A percentile compares a stretch with the other conserved stretches of the same genome.
Conservation (phyloP, 2,113 vertebrate species). For the Oncorhynchus masou region DNA sequence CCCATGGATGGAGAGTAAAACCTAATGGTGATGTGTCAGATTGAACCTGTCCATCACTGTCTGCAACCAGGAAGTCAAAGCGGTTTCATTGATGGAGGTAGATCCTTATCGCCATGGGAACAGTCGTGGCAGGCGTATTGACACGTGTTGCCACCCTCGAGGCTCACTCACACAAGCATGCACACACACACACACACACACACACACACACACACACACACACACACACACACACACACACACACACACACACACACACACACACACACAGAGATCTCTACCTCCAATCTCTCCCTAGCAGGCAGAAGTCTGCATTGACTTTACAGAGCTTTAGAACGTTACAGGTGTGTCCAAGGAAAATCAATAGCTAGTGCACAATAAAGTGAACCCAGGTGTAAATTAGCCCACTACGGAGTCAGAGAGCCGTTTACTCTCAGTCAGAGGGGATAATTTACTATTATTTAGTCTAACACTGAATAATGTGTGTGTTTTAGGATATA, state of each 20-base stretch:
- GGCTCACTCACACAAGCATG: constrained; percentile 6
- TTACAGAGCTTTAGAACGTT: too few species aligned
- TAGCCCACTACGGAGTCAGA: too few species aligned
- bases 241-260: neutral
- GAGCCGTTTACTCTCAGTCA: too few species aligned
- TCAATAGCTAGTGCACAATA: too few species aligned
- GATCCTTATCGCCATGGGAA: constrained; percentile 52
- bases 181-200: neutral
- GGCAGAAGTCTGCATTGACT: too few species aligned
- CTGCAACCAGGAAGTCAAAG: constrained; percentile 15
- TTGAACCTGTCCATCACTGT: constrained; percentile 35
- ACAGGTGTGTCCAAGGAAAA: too few species aligned
- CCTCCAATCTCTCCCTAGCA: too few species aligned
- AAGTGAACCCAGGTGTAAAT: too few species aligned
- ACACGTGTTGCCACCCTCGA: constrained; percentile 46
- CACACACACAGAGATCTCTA: neutral
- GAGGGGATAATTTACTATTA: too few species aligned
- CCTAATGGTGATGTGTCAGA: constrained; percentile 11
- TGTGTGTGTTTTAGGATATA: too few species aligned
- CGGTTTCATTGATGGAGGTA: constrained; percentile 48
- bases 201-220: neutral
- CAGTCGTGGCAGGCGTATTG: constrained; percentile 43
- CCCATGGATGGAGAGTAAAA: neutral
- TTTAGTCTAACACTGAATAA: too few species aligned
- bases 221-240: neutral